Conservation (phyloP, 2,797 vertebrate species). For the Enteromius trimaculatus region DNA sequence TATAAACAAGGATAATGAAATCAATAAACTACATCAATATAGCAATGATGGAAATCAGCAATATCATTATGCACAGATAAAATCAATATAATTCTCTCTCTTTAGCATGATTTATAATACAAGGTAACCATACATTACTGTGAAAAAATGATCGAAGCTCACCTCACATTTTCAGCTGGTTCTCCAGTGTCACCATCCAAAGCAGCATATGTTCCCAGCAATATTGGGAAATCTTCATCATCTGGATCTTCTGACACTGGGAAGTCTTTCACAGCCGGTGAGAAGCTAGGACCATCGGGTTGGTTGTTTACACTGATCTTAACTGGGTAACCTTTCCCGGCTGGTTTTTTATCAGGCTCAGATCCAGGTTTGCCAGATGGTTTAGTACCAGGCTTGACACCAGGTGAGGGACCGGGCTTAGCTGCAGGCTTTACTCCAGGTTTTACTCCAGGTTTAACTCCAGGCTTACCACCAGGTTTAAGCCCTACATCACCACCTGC, state of each 20-base stretch:
- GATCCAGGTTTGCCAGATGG: conserved; percentile 21
- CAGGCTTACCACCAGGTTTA: conserved; percentile 53
- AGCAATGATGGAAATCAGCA: not conserved
- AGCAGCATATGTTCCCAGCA: conserved; percentile 82
- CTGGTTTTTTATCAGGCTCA: conserved; percentile 44
- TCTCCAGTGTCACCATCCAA: conserved; percentile 85
- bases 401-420: conserved; percentile 44
- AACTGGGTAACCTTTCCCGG: conserved; percentile 75
- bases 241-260: conserved; percentile 79
- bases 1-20: not conserved
- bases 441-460: conserved; percentile 1
- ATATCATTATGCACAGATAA: not conserved
- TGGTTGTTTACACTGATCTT: conserved; percentile 86
- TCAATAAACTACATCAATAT: not conserved
- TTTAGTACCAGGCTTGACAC: conserved; percentile 16
- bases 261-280: conserved; percentile 73
- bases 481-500: conserved; percentile 24
- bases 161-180: conserved; percentile 79
- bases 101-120: not conserved
- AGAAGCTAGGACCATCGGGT: conserved; percentile 82
- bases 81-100: not conserved
- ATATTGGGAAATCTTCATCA: conserved; percentile 58
- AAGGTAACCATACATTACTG: not conserved
- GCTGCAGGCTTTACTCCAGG: conserved; percentile 7
- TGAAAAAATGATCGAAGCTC: conserved; percentile 60